A percentile compares a stretch with the other conserved stretches of the same genome.
These are phyloP conservation scores for Esox niger DNA, from an alignment of 2,113 vertebrate species.

Conservation along the genomic window DNA sequence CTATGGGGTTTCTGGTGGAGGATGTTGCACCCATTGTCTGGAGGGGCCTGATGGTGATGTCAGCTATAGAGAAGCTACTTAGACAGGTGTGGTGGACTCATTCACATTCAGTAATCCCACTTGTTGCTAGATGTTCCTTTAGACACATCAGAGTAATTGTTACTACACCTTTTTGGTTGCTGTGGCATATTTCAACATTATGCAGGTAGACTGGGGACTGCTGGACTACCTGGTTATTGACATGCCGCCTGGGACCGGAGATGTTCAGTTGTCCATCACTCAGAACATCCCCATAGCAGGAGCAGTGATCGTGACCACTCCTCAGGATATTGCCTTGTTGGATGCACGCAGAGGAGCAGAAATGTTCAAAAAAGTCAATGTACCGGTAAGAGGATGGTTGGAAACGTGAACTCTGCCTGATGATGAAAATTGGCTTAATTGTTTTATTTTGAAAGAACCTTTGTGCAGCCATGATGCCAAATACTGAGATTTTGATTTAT, in stretches of 20 bases:
- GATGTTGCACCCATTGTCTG: constrained; percentile 87
- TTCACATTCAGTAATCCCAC: too few species aligned
- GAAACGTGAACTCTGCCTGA: background rate
- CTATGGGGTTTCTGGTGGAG: constrained; percentile 95
- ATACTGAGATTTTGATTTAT: too few species aligned
- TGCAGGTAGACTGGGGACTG: constrained; percentile 91
- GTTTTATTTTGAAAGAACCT: too few species aligned
- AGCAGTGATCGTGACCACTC: constrained; percentile 92
- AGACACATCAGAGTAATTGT: background rate
- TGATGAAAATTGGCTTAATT: background rate
- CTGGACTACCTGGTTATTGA: constrained; percentile 95
- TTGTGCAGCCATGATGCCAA: too few species aligned
- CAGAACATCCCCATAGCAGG: constrained; percentile 92
- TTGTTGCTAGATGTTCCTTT: background rate
- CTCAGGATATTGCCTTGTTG: constrained; percentile 90
- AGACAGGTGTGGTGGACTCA: constrained; percentile 78
- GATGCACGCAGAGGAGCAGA: constrained; percentile 90
- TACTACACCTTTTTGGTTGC: background rate
- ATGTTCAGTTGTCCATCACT: constrained; percentile 91
- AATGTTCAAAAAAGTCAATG: constrained; percentile 95
- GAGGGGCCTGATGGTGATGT: constrained; percentile 98
- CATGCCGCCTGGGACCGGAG: constrained; percentile 97
- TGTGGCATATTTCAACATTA: background rate
- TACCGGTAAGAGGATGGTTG: constrained; percentile 81
- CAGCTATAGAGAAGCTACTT: constrained; percentile 88